phyloP scores from a whole-genome alignment of 64 coral and sea anemone species.

The Orbicella faveolata region DNA sequence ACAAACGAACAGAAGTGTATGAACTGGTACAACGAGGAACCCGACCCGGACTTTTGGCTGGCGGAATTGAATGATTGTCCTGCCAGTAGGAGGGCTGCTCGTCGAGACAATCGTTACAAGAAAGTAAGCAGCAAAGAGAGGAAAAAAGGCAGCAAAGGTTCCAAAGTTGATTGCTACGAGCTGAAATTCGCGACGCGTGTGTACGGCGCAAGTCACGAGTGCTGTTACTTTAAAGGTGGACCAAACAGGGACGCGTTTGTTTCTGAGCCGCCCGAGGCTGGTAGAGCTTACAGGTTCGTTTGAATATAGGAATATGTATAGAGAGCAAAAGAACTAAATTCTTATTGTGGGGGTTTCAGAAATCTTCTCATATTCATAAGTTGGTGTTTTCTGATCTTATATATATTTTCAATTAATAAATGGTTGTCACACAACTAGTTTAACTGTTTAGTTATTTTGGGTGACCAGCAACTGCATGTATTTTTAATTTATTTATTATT shows the following conservation, averaged over 20 bases:
- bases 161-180: background rate
- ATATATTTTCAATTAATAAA: no score
- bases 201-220: slow-evolving; percentile 10
- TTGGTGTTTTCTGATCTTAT: no score
- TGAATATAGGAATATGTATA: background rate
- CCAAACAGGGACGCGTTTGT: slow-evolving; percentile 13
- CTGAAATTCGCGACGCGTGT: background rate
- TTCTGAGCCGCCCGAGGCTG: background rate
- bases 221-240: slow-evolving; percentile 42
- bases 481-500: no score
- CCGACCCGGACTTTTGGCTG: background rate
- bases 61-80: slow-evolving; percentile 2
- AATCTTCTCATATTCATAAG: no score
- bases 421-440: no score
- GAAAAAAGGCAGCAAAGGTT: background rate
- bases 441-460: no score
- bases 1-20: slow-evolving; percentile 49
- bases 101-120: slow-evolving; percentile 10
- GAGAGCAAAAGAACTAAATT: background rate
- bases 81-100: background rate
- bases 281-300: slow-evolving; percentile 39
- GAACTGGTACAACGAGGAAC: slow-evolving; percentile 40
- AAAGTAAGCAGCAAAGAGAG: background rate
- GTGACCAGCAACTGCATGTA: no score
- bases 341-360: background rate